Evolutionary conservation across 2,113 vertebrate species (phyloP).

Genomic region (Passer montanus): DNA sequence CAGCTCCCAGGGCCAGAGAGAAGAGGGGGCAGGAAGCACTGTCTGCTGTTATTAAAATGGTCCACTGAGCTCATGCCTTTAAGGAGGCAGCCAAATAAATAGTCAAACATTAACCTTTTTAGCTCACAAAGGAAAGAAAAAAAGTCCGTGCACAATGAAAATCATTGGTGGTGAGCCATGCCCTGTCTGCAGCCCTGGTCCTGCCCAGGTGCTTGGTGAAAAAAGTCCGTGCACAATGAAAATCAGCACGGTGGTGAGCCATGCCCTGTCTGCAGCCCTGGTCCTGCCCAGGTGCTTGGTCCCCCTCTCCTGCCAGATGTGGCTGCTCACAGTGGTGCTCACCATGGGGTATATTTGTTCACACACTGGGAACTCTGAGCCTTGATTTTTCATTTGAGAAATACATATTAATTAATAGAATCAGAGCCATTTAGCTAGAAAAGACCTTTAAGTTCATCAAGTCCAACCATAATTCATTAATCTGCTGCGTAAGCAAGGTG

Average conservation of each 20-base stretch:
- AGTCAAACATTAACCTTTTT: conserved; percentile 41
- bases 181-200: neutral
- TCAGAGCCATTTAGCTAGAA: neutral
- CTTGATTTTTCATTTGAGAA: neutral
- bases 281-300: neutral
- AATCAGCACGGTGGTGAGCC: neutral
- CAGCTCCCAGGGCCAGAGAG: neutral
- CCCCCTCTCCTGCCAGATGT: neutral
- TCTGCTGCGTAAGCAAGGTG: neutral
- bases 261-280: neutral
- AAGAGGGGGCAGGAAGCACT: conserved; percentile 12
- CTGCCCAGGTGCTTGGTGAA: neutral
- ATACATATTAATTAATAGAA: neutral
- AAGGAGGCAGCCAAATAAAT: neutral
- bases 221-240: neutral
- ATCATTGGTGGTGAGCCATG: neutral
- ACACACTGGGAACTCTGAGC: accelerated
- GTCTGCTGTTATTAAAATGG: conserved; percentile 49
- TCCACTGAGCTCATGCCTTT: conserved; percentile 49
- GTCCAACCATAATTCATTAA: neutral
- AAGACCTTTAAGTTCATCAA: neutral
- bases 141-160: neutral
- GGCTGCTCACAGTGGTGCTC: neutral
- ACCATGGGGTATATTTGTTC: accelerated
- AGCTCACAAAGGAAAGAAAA: neutral